Evolutionary conservation across 2,888 invertebrate genomes (phyloP).

Genomic region (Parascotia fuliginaria): DNA sequence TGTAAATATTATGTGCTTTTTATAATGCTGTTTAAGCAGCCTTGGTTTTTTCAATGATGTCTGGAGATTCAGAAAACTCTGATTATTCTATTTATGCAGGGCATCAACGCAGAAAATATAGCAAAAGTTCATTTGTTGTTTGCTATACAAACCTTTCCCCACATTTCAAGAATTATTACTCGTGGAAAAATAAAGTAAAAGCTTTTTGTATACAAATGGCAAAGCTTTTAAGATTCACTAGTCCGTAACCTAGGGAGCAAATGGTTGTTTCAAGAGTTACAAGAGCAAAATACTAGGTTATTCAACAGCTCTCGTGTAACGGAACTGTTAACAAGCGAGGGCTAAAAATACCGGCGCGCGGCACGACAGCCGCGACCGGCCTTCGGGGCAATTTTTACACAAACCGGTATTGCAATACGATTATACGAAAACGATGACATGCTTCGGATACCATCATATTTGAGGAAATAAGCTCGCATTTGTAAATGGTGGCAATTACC

Average conservation of each 20-base stretch:
- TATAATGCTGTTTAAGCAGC: too few relatives aligned
- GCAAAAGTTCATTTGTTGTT: too few relatives aligned
- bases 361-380: slow-evolving; percentile 47
- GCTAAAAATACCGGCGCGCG: slow-evolving; percentile 54
- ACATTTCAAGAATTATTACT: too few relatives aligned
- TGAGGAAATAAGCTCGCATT: slow-evolving; percentile 5
- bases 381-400: slow-evolving; percentile 52
- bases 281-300: slow-evolving; percentile 19
- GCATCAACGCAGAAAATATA: too few relatives aligned
- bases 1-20: too few relatives aligned
- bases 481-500: not conserved
- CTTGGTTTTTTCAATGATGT: too few relatives aligned
- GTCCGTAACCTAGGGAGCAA: not conserved
- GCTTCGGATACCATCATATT: slow-evolving; percentile 16
- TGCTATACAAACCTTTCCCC: too few relatives aligned
- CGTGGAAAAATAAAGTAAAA: not conserved
- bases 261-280: slow-evolving; percentile 9
- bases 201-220: too few relatives aligned
- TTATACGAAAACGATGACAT: slow-evolving; percentile 24
- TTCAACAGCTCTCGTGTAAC: slow-evolving; percentile 34
- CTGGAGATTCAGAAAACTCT: too few relatives aligned
- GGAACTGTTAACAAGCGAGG: slow-evolving; percentile 39
- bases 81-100: too few relatives aligned
- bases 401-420: slow-evolving; percentile 35
- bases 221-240: slow-evolving; percentile 3